Evolutionary conservation across 1,140 invertebrate genomes (phyloP), one percentile per base, ranked within the genome.

Genomic region (Polypedilum pembai): DNA sequence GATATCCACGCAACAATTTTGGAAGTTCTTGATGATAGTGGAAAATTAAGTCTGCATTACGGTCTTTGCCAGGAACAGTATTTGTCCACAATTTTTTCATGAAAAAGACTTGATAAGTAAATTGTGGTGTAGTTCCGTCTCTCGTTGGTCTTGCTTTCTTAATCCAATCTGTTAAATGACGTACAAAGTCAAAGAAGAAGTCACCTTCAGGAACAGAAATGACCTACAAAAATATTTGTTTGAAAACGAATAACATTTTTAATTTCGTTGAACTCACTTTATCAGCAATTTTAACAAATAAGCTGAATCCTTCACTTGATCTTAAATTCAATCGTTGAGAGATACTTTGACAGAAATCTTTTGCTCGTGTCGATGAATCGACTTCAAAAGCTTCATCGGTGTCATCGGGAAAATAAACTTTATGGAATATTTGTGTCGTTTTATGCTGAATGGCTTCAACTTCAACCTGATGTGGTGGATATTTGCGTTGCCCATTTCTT

Each of bases 11-110:
- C 65, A 99, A 86, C 75, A 98, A 87, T 86, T 99, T 99, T 1
- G 96, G 97, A 77, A 98, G 83, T 85, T 99, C 98, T 85, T 99
- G 98, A 85, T 98, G 96, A 83, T 96, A 99, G 84, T 99, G 97
- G 86, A 99, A 99, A 78, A 99, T 98, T 18, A 98, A 86, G 85
- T 99, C 98, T 24, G 96, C 96, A 81, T 97, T 96, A 76, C 90
- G 86, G 83, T 99, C 98, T 83, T 96, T 96, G 18, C 98, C 98
- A 18, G 98, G 96, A 56, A 98, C 92, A 7, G 97, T 98, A 82
- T 98, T 98, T 12, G 95, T 98, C 98, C 98, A 99, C 8, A 99
- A 83, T 83, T 99, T 99, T 83, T 98, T 98, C 98, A 99, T 99
- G 82, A 99, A 99, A 85, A 98, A 99, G 73, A 99, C 94, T 83